Percentiles rank a stretch among this genome's conserved stretches.
Evolutionary conservation across 2,888 invertebrate genomes (phyloP).

Genomic region (Oeneis ivallda): DNA sequence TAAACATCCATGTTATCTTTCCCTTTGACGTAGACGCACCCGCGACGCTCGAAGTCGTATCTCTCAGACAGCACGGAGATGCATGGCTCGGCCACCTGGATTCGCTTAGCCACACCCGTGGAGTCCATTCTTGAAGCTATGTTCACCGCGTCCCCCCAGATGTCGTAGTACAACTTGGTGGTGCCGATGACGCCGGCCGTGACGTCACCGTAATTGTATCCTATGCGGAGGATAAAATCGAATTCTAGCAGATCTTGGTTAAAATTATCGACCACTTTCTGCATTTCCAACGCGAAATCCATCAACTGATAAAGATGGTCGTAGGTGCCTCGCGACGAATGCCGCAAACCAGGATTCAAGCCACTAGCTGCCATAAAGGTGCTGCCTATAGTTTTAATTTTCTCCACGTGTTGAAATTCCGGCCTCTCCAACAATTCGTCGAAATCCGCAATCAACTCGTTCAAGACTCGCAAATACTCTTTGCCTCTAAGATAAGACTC

Average conservation of each 20-base stretch:
- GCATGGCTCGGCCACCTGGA: conserved; percentile 91
- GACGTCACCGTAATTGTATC: conserved; percentile 96
- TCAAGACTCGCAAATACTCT: conserved; percentile 96
- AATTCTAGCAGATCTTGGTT: conserved; percentile 95
- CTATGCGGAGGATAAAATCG: conserved; percentile 92
- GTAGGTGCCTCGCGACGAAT: conserved; percentile 85
- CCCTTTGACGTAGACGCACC: conserved; percentile 97
- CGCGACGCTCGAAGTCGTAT: conserved; percentile 95
- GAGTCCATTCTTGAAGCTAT: conserved; percentile 99
- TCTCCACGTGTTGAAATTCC: conserved; percentile 94
- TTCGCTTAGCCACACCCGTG: conserved; percentile 92
- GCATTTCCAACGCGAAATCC: conserved; percentile 96
- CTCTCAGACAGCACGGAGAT: conserved; percentile 85
- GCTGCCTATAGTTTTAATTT: conserved; percentile 98
- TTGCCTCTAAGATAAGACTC: conserved; percentile 97
- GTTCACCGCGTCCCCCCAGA: conserved; percentile 99
- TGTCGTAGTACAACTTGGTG: conserved; percentile 97
- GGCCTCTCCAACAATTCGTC: conserved; percentile 93
- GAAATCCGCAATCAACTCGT: conserved; percentile 97
- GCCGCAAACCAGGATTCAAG: conserved; percentile 90
- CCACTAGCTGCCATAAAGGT: conserved; percentile 99
- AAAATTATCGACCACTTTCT: conserved; percentile 92
- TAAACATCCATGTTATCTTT: conserved; percentile 97
- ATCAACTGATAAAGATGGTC: conserved; percentile 93
- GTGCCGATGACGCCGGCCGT: conserved; percentile 98